Evolutionary conservation across 2,888 invertebrate species (phyloP).

Genomic region (Euproctis similis): DNA sequence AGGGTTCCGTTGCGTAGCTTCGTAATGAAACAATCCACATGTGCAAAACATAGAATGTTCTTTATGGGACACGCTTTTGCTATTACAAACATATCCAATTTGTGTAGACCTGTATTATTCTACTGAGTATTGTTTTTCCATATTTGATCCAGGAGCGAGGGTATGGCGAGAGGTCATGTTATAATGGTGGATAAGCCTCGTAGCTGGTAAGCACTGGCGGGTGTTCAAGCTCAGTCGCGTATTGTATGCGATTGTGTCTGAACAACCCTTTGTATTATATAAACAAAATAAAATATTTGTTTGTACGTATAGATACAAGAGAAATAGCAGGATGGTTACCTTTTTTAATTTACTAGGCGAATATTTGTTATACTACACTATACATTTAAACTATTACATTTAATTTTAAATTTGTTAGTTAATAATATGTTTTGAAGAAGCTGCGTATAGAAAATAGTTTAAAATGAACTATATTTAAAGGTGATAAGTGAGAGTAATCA

Average conservation of each 20-base stretch:
- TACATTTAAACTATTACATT: too few relatives aligned
- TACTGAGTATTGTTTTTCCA: slow-evolving; percentile 27
- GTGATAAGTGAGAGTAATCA: too few relatives aligned
- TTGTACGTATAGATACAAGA: slow-evolving; percentile 24
- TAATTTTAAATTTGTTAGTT: too few relatives aligned
- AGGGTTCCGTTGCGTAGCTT: slow-evolving; percentile 19
- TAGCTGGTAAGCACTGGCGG: slow-evolving; percentile 36
- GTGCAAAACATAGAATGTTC: slow-evolving; percentile 64
- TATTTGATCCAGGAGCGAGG: slow-evolving; percentile 20
- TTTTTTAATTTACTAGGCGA: too few relatives aligned
- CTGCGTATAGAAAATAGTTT: too few relatives aligned
- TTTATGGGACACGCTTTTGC: slow-evolving; percentile 65
- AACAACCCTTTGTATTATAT: slow-evolving; percentile 41
- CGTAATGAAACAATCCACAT: slow-evolving; percentile 66
- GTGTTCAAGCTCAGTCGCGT: slow-evolving; percentile 34
- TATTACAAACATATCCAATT: slow-evolving; percentile 36
- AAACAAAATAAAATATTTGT: slow-evolving; percentile 42
- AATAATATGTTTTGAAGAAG: too few relatives aligned
- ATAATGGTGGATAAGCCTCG: slow-evolving; percentile 33
- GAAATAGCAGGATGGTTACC: slow-evolving; percentile 10
- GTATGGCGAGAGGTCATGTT: slow-evolving; percentile 21
- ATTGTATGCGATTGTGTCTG: slow-evolving; percentile 45
- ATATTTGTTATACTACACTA: too few relatives aligned
- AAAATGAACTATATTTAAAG: too few relatives aligned
- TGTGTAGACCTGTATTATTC: slow-evolving; percentile 39